Percentiles rank a stretch among this genome's conserved stretches.
These are phyloP conservation scores for Heliornis fulica DNA, from an alignment of 2,113 vertebrate genomes.

Conservation along the genomic window DNA sequence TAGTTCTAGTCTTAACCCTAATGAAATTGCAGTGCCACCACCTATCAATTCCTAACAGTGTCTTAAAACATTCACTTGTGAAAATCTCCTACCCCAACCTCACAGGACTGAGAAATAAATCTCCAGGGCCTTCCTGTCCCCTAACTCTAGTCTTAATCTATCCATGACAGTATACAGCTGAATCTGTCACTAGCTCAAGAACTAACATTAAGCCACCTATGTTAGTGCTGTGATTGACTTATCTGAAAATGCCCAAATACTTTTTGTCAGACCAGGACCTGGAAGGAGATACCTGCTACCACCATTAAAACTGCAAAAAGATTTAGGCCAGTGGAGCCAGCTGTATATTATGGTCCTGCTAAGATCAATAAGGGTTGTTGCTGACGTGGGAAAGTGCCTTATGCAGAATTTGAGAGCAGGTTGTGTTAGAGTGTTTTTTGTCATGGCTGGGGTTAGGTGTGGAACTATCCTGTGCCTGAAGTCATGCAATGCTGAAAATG, in stretches of 20 bases:
- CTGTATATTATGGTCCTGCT: not conserved
- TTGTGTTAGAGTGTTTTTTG: not conserved
- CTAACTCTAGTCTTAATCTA: constrained; percentile 22
- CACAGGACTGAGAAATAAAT: not conserved
- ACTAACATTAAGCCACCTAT: not conserved
- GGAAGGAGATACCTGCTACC: not conserved
- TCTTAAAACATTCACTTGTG: not conserved
- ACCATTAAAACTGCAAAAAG: not conserved
- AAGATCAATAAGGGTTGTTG: not conserved
- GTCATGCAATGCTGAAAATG: too few species aligned
- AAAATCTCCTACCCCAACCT: not conserved
- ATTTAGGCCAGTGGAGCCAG: not conserved
- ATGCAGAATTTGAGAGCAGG: not conserved
- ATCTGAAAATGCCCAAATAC: not conserved
- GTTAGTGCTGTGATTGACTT: not conserved
- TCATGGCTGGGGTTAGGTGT: not conserved
- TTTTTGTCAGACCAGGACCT: not conserved
- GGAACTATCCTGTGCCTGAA: not conserved
- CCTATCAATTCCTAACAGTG: not conserved
- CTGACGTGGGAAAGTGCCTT: not conserved
- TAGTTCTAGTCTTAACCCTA: not conserved
- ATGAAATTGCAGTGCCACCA: not conserved
- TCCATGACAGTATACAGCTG: not conserved
- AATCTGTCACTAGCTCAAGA: not conserved
- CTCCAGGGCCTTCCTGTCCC: not conserved